These are phyloP conservation scores for Aphis craccivora DNA, from an alignment of 1,140 invertebrate species.

Conservation along the genomic window DNA sequence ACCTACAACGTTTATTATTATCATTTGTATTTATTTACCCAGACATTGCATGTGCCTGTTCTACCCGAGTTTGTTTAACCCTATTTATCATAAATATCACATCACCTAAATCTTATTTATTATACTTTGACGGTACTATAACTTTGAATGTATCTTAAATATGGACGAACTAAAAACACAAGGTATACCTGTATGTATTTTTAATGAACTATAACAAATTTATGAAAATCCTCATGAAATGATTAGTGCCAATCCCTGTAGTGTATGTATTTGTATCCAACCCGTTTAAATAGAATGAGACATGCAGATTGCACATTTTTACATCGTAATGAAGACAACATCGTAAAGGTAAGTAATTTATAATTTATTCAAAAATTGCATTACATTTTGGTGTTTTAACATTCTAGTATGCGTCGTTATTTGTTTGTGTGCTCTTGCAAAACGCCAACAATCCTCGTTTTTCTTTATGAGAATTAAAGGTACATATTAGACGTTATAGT, in stretches of 20 bases:
- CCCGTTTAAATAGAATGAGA: not conserved
- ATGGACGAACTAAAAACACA: conserved; percentile 28
- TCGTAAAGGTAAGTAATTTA: conserved; percentile 13
- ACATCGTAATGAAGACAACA: not conserved
- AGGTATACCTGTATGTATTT: not conserved
- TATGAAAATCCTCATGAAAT: not conserved
- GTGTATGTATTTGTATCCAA: not conserved
- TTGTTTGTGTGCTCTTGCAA: not conserved
- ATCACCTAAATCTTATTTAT: conserved; percentile 21
- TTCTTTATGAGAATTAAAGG: not conserved
- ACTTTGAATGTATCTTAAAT: not conserved
- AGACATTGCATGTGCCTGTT: conserved; percentile 40
- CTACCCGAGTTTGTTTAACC: not conserved
- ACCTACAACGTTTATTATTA: not conserved
- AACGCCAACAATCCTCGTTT: not conserved
- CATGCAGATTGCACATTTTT: not conserved
- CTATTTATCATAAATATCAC: conserved; percentile 21
- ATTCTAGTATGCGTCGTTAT: not conserved
- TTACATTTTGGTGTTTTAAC: not conserved
- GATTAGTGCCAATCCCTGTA: not conserved
- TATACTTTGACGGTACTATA: not conserved
- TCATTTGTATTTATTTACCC: conserved; percentile 37
- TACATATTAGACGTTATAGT: not conserved
- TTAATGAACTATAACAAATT: not conserved
- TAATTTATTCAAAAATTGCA: not conserved